These are phyloP conservation scores for Campylomormyrus tamandua DNA, from an alignment of 2,113 vertebrate species.

Conservation along the genomic window DNA sequence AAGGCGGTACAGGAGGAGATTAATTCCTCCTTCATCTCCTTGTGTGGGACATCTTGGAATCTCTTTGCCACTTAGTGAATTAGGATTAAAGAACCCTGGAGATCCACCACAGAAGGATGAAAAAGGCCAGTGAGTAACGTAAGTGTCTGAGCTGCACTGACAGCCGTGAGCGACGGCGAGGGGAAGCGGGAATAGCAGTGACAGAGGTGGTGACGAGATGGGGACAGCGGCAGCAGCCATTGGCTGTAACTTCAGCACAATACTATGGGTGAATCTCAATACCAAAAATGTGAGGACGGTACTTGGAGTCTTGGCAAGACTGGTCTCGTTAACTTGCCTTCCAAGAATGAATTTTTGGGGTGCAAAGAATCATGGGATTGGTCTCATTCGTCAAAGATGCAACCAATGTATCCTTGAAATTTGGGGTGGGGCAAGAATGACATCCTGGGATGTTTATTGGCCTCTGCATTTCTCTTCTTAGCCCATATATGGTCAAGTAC, in stretches of 20 bases:
- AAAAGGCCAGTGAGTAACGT: not conserved
- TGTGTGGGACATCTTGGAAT: constrained; percentile 3
- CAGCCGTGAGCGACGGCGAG: not conserved
- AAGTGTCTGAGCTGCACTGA: not conserved
- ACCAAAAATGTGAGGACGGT: not conserved
- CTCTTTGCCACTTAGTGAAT: not conserved
- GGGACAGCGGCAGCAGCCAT: not conserved
- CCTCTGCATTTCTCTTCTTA: not conserved
- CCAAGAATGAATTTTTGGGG: not conserved
- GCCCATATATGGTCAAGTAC: not conserved
- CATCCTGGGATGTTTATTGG: not conserved
- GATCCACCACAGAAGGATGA: not conserved
- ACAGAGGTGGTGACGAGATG: not conserved
- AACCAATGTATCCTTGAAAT: not conserved
- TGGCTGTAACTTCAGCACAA: not conserved
- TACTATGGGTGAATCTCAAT: not conserved
- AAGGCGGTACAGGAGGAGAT: not conserved
- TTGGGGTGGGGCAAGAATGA: not conserved
- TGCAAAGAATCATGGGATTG: not conserved
- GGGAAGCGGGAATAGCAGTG: not conserved
- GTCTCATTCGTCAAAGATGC: no score
- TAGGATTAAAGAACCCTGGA: not conserved
- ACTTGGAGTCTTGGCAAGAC: not conserved
- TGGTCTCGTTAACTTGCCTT: not conserved
- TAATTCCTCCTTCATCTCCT: not conserved